phyloP scores from a whole-genome alignment of 2,888 invertebrate species.

The Catonia carolina region DNA sequence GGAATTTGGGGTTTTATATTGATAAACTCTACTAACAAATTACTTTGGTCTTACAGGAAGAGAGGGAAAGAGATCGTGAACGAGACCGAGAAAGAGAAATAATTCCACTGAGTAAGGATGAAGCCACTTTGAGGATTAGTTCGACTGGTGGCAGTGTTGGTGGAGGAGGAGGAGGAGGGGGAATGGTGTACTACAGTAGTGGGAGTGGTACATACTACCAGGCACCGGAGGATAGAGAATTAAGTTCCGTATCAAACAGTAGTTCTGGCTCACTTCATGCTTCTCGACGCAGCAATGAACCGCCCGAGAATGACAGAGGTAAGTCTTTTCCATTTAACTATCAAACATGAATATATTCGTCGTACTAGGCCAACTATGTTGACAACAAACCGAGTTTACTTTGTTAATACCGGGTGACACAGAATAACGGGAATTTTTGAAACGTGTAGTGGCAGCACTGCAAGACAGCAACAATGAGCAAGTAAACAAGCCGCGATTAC shows the following conservation, averaged over 20 bases:
- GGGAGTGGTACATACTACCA: slow-evolving; percentile 29
- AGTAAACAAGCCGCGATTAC: too few species aligned
- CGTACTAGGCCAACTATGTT: too few species aligned
- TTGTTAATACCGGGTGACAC: not conserved
- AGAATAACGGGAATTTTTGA: not conserved
- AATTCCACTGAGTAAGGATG: slow-evolving; percentile 44
- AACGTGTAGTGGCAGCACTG: not conserved
- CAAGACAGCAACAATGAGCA: too few species aligned
- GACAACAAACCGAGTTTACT: too few species aligned
- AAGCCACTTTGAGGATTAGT: slow-evolving; percentile 39
- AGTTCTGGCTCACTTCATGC: slow-evolving; percentile 44
- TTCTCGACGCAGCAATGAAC: slow-evolving; percentile 50
- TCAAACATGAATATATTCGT: not conserved
- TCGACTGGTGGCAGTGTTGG: slow-evolving; percentile 39
- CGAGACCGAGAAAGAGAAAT: slow-evolving; percentile 42
- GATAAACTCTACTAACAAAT: too few species aligned
- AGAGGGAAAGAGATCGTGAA: slow-evolving; percentile 31
- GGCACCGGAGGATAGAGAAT: slow-evolving; percentile 40
- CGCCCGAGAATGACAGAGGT: slow-evolving; percentile 51
- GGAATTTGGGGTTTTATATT: too few species aligned
- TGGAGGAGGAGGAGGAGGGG: not conserved
- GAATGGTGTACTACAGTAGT: slow-evolving; percentile 40
- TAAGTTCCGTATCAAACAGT: slow-evolving; percentile 49
- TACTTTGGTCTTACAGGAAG: slow-evolving; percentile 29
- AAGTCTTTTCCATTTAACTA: slow-evolving; percentile 4